These are phyloP conservation scores for Samia ricini DNA, from an alignment of 1,140 invertebrate genomes.

Conservation along the genomic window DNA sequence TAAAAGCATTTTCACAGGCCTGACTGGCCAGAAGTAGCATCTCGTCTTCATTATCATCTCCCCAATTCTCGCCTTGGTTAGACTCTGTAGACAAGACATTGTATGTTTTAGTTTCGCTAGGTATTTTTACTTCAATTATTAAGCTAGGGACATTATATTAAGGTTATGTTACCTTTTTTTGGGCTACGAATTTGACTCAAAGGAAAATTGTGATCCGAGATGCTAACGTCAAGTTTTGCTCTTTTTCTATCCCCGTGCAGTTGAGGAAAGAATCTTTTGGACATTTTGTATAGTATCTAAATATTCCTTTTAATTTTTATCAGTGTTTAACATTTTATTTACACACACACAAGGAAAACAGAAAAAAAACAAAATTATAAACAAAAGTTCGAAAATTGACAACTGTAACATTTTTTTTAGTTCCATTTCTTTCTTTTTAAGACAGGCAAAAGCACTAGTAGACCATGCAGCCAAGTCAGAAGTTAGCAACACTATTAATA, in stretches of 20 bases:
- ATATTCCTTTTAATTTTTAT: not conserved
- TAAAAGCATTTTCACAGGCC: conserved; percentile 62
- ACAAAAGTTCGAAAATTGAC: too few species aligned
- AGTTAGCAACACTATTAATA: too few species aligned
- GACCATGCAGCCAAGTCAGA: too few species aligned
- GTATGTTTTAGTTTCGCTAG: not conserved
- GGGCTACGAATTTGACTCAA: conserved; percentile 53
- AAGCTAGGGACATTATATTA: not conserved
- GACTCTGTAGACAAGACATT: conserved; percentile 27
- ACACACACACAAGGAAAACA: not conserved
- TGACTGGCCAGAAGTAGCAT: conserved; percentile 68
- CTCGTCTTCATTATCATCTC: conserved; percentile 68
- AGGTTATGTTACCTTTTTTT: conserved; percentile 41
- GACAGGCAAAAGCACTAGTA: too few species aligned
- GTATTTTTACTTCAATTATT: not conserved
- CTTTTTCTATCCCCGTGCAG: conserved; percentile 56
- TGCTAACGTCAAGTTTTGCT: conserved; percentile 55
- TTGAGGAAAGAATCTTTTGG: conserved; percentile 56
- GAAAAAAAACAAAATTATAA: not conserved
- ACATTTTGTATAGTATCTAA: conserved; percentile 38
- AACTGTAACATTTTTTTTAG: too few species aligned
- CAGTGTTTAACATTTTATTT: not conserved
- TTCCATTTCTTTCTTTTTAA: too few species aligned
- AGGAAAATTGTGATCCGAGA: conserved; percentile 65
- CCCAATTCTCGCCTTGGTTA: conserved; percentile 51